These are phyloP conservation scores for Drosophila bifasciata DNA, from an alignment of 1,140 invertebrate genomes.

Conservation along the genomic window DNA sequence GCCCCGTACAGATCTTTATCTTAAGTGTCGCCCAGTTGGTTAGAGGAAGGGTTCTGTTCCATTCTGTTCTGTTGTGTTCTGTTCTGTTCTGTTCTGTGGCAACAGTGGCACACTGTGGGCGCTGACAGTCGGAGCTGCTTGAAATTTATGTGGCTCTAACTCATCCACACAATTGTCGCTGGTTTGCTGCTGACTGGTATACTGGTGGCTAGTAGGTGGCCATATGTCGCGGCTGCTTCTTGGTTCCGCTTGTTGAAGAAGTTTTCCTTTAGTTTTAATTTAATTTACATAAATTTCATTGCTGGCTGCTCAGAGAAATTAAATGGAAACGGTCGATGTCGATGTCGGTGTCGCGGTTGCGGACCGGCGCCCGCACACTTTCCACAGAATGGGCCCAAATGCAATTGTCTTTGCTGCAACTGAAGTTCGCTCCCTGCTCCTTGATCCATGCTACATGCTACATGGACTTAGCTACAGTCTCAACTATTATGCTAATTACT, in stretches of 20 bases:
- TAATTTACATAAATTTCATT: slow-evolving; percentile 81
- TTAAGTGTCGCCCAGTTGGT: slow-evolving; percentile 59
- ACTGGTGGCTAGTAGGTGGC: slow-evolving; percentile 20
- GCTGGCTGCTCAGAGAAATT: slow-evolving; percentile 52
- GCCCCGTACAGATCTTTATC: slow-evolving; percentile 59
- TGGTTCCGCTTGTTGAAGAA: slow-evolving; percentile 71
- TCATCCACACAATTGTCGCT: slow-evolving; percentile 46
- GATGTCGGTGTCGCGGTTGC: background rate
- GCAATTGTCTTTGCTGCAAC: slow-evolving; percentile 45
- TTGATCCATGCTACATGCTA: background rate
- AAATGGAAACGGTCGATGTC: slow-evolving; percentile 21
- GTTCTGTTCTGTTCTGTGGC: background rate
- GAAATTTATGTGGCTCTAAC: slow-evolving; percentile 69
- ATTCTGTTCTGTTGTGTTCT: too few species aligned
- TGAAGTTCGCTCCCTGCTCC: background rate
- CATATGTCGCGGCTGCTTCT: slow-evolving; percentile 57
- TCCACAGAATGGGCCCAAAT: slow-evolving; percentile 50
- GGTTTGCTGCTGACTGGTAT: background rate
- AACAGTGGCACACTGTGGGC: slow-evolving; percentile 17
- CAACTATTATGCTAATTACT: slow-evolving; percentile 63
- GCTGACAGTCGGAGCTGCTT: slow-evolving; percentile 62
- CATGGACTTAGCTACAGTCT: slow-evolving; percentile 25
- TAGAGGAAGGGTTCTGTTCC: slow-evolving; percentile 34
- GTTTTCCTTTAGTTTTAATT: slow-evolving; percentile 61
- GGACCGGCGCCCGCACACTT: slow-evolving; percentile 11